phyloP scores from a whole-genome alignment of 2,113 vertebrate genomes.

The Fregetta grallaria region DNA sequence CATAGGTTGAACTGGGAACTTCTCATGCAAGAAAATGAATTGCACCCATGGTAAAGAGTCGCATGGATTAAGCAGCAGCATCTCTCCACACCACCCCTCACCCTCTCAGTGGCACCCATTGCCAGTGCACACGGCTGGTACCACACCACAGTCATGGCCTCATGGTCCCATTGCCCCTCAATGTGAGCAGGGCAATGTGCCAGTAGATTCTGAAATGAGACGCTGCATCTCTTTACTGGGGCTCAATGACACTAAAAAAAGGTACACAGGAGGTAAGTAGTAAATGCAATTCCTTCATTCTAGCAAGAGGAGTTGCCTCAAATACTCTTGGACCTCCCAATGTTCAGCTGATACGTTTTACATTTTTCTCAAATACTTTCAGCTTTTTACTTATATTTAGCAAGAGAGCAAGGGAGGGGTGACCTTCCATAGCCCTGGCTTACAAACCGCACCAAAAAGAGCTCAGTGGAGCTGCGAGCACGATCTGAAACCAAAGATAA shows the following conservation, averaged over 20 bases:
- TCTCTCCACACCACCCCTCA: background rate
- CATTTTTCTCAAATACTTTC: background rate
- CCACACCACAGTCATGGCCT: rapidly evolving
- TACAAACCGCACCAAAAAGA: background rate
- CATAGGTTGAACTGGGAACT: background rate
- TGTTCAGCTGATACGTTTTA: background rate
- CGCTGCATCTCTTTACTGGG: background rate
- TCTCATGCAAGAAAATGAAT: background rate
- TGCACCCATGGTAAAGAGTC: background rate
- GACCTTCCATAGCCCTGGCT: background rate
- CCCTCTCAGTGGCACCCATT: background rate
- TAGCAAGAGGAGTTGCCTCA: background rate
- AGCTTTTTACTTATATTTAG: background rate
- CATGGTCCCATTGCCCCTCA: background rate
- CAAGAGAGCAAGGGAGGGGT: background rate
- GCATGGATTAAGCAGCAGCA: background rate
- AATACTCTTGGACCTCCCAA: background rate
- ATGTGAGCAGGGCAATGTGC: background rate
- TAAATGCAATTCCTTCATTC: background rate
- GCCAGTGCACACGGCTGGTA: background rate
- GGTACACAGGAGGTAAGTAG: background rate
- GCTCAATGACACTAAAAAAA: background rate
- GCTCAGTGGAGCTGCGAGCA: background rate
- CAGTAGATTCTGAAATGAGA: background rate
- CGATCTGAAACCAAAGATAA: background rate